These are phyloP conservation scores for Anoplophora glabripennis DNA, from an alignment of 1,140 invertebrate species.

Conservation along the genomic window DNA sequence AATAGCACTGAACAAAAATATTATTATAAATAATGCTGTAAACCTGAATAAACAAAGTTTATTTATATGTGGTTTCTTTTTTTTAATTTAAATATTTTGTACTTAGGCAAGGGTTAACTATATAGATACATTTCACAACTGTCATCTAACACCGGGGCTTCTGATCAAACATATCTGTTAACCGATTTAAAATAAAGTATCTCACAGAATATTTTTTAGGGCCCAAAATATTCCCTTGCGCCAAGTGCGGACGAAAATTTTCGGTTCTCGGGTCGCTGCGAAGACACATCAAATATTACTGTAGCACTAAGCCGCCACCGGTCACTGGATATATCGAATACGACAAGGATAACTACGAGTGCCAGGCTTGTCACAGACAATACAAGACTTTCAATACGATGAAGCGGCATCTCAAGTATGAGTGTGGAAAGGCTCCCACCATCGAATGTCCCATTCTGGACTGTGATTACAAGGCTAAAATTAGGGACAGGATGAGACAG, in stretches of 20 bases:
- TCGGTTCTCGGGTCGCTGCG: conserved; percentile 52
- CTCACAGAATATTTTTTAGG: conserved; percentile 10
- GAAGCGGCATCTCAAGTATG: conserved; percentile 55
- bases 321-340: conserved; percentile 8
- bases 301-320: conserved; percentile 53
- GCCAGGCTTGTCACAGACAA: conserved; percentile 51
- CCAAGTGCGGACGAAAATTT: conserved; percentile 56
- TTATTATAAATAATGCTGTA: no score
- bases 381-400: conserved; percentile 53
- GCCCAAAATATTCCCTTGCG: conserved; percentile 48
- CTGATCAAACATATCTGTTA: no score
- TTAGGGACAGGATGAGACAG: conserved; percentile 51
- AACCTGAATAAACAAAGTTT: no score
- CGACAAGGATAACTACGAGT: conserved; percentile 34
- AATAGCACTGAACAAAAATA: no score
- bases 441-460: conserved; percentile 55
- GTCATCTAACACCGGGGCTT: no score
- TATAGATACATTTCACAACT: no score
- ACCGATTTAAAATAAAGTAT: background rate
- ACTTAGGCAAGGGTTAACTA: no score
- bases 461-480: conserved; percentile 50
- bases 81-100: no score
- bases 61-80: no score
- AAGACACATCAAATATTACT: conserved; percentile 54
- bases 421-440: conserved; percentile 53